Conservation (phyloP, 2,797 vertebrate species). For the Glossophaga mutica region DNA sequence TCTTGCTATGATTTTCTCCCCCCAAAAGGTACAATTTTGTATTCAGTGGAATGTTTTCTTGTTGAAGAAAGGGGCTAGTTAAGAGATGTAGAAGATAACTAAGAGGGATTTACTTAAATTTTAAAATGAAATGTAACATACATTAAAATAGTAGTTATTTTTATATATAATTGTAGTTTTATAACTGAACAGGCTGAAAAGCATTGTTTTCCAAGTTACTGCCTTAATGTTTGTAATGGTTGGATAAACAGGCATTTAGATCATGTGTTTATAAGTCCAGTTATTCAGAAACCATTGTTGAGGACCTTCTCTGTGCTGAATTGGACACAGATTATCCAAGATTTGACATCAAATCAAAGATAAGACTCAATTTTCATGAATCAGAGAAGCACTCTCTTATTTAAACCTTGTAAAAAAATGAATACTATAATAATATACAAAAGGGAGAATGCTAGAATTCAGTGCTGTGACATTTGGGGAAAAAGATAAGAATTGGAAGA, state of each 20-base stretch:
- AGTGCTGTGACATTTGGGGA: not conserved
- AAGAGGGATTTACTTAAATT: not conserved
- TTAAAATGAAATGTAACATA: not conserved
- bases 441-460: not conserved
- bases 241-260: not conserved
- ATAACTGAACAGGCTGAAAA: not conserved
- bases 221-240: not conserved
- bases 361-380: not conserved
- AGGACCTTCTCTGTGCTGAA: not conserved
- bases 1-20: constrained; percentile 78
- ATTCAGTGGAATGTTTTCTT: not conserved
- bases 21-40: constrained; percentile 84
- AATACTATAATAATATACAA: not conserved
- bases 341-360: not conserved
- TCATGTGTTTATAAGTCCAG: not conserved
- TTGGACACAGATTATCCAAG: not conserved
- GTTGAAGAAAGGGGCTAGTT: not conserved
- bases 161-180: not conserved
- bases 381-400: not conserved
- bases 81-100: not conserved
- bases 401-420: not conserved
- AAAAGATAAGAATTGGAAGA: not conserved
- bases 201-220: not conserved
- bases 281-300: not conserved
- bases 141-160: not conserved